Base-by-base conservation (phyloP, 2,113 vertebrate species). In the Hyperoodon ampullatus region DNA sequence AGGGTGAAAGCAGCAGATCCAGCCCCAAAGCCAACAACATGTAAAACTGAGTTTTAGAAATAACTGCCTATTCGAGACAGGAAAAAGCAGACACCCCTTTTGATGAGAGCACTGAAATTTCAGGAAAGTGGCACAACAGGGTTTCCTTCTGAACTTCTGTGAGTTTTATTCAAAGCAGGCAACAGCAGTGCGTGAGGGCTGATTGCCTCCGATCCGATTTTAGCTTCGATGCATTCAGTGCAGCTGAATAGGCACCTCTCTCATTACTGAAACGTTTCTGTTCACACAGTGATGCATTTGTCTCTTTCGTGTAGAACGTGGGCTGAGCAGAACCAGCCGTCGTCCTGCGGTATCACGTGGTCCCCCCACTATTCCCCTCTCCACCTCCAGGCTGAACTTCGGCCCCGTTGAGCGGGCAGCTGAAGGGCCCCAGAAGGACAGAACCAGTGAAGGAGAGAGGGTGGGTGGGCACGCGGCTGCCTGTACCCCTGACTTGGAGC, bases 141-240 rank as follows among this genome's bases (percentile, higher is more conserved):
- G 5, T n/a, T 88, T 70, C 53, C n/a, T 55, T 42, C 10, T 21
- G 50, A 80, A 18, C 15, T 47, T 75, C 23, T 39, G 35, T 66
- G 42, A 28, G 53, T 71, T 84, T 82, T 71, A 58, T 66, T 95
- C 90, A 86, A 82, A 96, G 84, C 60, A 60, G 77, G 30, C 65
- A 3, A 9, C 9, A 13, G 88, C 42, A 19, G 26, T 4, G 9
- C 35, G 44, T 14, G 47, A 44, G 65, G 23, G 75, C 21, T 33
- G n/a, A 66, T 60, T 16, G 61, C 75, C 42, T 60, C 44, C 2
- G 6, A n/a, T 13, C 26, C 75, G 60, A 75, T 84, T 44, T 75
- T 84, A 93, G 75, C 53, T 78, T 83, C 14, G 12, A 30, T 0
- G 35, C 58, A 44, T 44, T 35, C 68, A 61, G 30, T 39, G 55